These are phyloP conservation scores for Drosophila setifemur DNA, from an alignment of 1,140 invertebrate genomes.

Conservation along the genomic window DNA sequence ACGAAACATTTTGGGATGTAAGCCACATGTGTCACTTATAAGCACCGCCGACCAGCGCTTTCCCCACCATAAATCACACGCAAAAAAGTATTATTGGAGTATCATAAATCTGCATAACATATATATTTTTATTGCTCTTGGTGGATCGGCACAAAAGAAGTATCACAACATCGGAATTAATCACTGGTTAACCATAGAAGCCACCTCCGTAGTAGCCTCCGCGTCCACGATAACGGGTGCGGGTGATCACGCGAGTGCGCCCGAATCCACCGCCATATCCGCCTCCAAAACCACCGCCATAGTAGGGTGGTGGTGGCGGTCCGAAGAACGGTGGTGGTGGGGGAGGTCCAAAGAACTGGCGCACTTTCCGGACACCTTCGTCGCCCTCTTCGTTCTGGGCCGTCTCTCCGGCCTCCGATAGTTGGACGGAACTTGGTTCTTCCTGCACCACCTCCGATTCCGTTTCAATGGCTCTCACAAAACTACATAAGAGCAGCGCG, in stretches of 20 bases:
- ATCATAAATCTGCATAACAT: slow-evolving; percentile 29
- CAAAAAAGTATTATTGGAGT: neutral
- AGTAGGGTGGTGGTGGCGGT: slow-evolving; percentile 56
- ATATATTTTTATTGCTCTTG: slow-evolving; percentile 38
- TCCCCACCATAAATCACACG: slow-evolving; percentile 9
- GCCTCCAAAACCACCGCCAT: slow-evolving; percentile 46
- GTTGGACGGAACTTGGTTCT: neutral
- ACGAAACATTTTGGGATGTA: slow-evolving; percentile 30
- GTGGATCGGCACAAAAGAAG: slow-evolving; percentile 33
- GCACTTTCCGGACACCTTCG: slow-evolving; percentile 53
- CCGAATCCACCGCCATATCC: slow-evolving; percentile 59
- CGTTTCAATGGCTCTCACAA: neutral
- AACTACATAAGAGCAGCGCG: neutral
- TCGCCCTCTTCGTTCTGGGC: slow-evolving; percentile 23
- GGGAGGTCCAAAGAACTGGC: slow-evolving; percentile 58
- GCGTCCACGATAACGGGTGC: slow-evolving; percentile 55
- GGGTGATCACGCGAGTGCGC: slow-evolving; percentile 67
- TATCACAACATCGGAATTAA: slow-evolving; percentile 52
- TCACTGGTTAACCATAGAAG: slow-evolving; percentile 57
- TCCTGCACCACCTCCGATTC: neutral
- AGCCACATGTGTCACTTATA: neutral
- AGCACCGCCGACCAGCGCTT: slow-evolving; percentile 25
- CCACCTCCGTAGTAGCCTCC: slow-evolving; percentile 66
- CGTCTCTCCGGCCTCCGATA: slow-evolving; percentile 36
- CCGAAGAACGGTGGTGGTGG: slow-evolving; percentile 59